These are phyloP conservation scores for Papio anubis DNA, from an alignment of 2,113 vertebrate genomes.

Conservation along the genomic window DNA sequence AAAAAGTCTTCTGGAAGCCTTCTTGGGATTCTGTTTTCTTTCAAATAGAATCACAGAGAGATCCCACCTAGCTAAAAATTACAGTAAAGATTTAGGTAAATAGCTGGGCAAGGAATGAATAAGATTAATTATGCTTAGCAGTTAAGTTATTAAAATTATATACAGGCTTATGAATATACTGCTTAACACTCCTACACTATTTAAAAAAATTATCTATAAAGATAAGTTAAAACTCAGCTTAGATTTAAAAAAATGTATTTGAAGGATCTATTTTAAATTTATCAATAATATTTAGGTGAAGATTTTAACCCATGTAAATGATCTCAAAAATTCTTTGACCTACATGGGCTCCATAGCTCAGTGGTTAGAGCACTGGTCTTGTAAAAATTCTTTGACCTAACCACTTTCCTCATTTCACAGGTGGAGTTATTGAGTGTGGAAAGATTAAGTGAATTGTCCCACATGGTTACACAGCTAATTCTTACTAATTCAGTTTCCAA, in stretches of 20 bases:
- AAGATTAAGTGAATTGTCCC: neutral
- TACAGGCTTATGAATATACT: neutral
- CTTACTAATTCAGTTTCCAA: neutral
- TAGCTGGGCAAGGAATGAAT: neutral
- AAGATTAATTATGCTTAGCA: neutral
- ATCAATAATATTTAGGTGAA: neutral
- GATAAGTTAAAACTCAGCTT: neutral
- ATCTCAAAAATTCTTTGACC: neutral
- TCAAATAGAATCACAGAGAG: neutral
- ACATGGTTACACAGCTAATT: neutral
- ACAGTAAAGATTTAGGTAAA: neutral
- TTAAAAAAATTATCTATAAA: neutral
- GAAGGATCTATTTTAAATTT: neutral
- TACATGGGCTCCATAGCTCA: too few relatives aligned
- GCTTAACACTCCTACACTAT: neutral
- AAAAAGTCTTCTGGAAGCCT: neutral
- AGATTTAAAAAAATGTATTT: neutral
- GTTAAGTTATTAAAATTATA: constrained; percentile 1
- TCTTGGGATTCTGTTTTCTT: neutral
- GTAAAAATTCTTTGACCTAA: neutral
- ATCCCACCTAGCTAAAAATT: neutral
- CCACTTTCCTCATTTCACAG: neutral
- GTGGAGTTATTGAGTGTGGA: neutral
- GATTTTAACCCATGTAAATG: constrained; percentile 9
- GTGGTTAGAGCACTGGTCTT: too few relatives aligned